Evolutionary conservation across 2,797 vertebrate species (phyloP).

Genomic region (Muscicapa comitata): DNA sequence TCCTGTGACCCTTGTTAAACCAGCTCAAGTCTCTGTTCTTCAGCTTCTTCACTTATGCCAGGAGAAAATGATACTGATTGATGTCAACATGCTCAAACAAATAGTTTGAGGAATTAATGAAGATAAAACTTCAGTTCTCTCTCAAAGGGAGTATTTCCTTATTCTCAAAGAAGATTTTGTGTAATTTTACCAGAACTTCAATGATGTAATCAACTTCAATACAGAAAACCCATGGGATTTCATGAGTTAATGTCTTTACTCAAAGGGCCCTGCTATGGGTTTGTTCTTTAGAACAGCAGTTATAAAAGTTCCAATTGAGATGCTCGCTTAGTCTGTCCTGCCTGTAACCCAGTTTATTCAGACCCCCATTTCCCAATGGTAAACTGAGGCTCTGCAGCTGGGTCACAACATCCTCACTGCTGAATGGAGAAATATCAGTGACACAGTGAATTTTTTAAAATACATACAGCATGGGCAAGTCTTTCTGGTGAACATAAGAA

Average conservation of each 20-base stretch:
- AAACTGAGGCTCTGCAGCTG: neutral
- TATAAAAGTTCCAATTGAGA: neutral
- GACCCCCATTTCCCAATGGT: neutral
- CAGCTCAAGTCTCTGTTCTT: neutral
- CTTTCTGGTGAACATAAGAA: neutral
- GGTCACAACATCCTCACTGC: neutral
- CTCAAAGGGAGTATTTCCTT: neutral
- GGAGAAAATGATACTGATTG: neutral
- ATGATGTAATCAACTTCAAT: neutral
- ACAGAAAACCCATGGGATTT: neutral
- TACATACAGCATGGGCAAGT: rapidly evolving
- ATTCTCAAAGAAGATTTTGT: neutral
- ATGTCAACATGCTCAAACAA: neutral
- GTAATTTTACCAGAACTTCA: neutral
- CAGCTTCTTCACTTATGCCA: neutral
- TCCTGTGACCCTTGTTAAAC: neutral
- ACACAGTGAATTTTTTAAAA: neutral
- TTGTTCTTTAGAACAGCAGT: neutral
- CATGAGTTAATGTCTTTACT: neutral
- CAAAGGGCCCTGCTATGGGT: neutral
- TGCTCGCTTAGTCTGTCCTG: neutral
- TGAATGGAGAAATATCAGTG: neutral
- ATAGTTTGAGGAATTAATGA: neutral
- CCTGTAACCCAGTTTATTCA: neutral
- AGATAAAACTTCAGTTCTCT: neutral